phyloP scores from a whole-genome alignment of 2,797 vertebrate species.

The Acrossocheilus wenchowensis region DNA sequence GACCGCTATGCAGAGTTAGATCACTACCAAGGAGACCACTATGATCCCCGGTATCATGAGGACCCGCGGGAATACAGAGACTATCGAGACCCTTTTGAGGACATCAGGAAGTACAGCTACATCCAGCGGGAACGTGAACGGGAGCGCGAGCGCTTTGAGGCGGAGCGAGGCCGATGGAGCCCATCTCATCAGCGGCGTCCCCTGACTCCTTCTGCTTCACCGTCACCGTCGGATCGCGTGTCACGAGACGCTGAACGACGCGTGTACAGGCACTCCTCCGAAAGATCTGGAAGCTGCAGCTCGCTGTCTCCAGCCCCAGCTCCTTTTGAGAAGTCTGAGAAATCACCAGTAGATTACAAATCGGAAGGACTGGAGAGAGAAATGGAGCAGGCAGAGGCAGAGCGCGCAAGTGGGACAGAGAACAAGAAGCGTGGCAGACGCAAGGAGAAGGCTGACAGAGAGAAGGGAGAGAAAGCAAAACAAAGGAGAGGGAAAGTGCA shows the following conservation, averaged over 20 bases:
- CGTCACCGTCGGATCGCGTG: slow-evolving; percentile 89
- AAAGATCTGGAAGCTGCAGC: slow-evolving; percentile 94
- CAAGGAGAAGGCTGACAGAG: slow-evolving; percentile 91
- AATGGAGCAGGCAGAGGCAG: slow-evolving; percentile 79
- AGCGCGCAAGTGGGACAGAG: slow-evolving; percentile 79
- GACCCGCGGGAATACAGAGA: slow-evolving; percentile 95
- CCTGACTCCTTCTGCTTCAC: slow-evolving; percentile 87
- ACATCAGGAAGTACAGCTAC: slow-evolving; percentile 96
- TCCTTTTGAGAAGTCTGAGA: slow-evolving; percentile 92
- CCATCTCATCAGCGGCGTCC: slow-evolving; percentile 90
- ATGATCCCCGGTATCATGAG: slow-evolving; percentile 95
- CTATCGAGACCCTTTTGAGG: slow-evolving; percentile 95
- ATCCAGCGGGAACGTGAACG: slow-evolving; percentile 93
- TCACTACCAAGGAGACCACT: slow-evolving; percentile 95
- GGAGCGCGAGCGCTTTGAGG: slow-evolving; percentile 93
- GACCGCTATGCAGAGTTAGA: slow-evolving; percentile 96
- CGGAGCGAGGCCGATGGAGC: slow-evolving; percentile 93
- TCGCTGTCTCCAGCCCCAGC: slow-evolving; percentile 86
- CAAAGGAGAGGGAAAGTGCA: slow-evolving; percentile 88
- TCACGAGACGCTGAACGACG: slow-evolving; percentile 91
- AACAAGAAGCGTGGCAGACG: slow-evolving; percentile 89
- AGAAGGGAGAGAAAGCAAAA: slow-evolving; percentile 88
- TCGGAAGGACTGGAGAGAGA: slow-evolving; percentile 87
- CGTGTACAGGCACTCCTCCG: slow-evolving; percentile 94
- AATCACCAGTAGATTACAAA: slow-evolving; percentile 87